These are phyloP conservation scores for Cuculus canorus DNA, from an alignment of 2,797 vertebrate genomes.

Conservation along the genomic window DNA sequence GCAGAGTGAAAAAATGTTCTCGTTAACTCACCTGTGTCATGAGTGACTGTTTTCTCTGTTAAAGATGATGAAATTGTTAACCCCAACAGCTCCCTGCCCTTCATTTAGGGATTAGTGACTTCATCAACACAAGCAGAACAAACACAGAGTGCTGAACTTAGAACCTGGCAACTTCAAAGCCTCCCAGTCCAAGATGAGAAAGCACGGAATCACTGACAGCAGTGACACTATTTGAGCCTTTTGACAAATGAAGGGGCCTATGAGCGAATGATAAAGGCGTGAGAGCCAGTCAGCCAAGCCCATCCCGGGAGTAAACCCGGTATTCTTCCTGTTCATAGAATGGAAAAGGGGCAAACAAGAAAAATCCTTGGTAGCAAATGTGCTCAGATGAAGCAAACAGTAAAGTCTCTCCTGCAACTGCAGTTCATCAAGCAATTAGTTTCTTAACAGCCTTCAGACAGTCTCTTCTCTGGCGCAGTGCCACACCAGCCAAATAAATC, in stretches of 20 bases:
- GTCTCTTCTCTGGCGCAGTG: not conserved
- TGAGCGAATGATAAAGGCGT: not conserved
- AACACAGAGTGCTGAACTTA: not conserved
- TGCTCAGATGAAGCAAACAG: constrained; percentile 47
- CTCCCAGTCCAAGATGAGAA: not conserved
- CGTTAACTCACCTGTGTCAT: not conserved
- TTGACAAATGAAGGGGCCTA: not conserved
- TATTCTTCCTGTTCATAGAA: not conserved
- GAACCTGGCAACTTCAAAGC: not conserved
- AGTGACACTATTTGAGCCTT: not conserved
- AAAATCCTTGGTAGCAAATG: constrained; percentile 28
- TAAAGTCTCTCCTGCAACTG: not conserved
- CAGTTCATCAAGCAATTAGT: constrained; percentile 48
- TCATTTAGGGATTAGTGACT: constrained; percentile 58
- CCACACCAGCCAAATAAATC: not conserved
- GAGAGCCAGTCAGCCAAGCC: not conserved
- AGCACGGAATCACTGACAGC: not conserved
- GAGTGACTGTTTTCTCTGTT: constrained; percentile 2
- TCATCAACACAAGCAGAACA: constrained; percentile 31
- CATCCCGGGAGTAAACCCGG: not conserved
- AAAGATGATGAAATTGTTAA: constrained; percentile 39
- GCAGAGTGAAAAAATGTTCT: not conserved
- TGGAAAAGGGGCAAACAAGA: not conserved
- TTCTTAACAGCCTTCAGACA: constrained; percentile 5
- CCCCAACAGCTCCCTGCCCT: constrained; percentile 35